Percentiles rank a stretch among this genome's conserved stretches.
phyloP scores from a whole-genome alignment of 2,888 invertebrate genomes.

The Iphiclides podalirius region DNA sequence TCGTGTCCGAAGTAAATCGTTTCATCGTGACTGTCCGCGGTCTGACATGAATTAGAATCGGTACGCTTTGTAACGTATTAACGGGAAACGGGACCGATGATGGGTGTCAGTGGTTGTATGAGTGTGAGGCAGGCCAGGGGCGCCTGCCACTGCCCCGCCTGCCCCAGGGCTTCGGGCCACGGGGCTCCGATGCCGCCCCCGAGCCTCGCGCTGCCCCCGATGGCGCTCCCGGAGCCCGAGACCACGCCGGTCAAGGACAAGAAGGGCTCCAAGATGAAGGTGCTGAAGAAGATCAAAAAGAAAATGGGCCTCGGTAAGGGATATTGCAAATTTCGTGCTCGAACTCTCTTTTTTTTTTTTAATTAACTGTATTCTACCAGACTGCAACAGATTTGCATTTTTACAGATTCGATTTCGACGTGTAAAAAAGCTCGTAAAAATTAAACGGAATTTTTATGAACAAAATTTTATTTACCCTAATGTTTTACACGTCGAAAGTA shows the following conservation, averaged over 20 bases:
- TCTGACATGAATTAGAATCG: slow-evolving; percentile 32
- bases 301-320: slow-evolving; percentile 92
- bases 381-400: too few relatives aligned
- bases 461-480: too few relatives aligned
- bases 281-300: slow-evolving; percentile 92
- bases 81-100: slow-evolving; percentile 53
- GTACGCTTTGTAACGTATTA: slow-evolving; percentile 16
- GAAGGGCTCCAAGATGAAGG: slow-evolving; percentile 88
- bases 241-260: slow-evolving; percentile 71
- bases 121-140: slow-evolving; percentile 79
- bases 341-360: too few relatives aligned
- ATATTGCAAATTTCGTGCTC: neutral
- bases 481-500: too few relatives aligned
- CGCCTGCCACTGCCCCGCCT: slow-evolving; percentile 78
- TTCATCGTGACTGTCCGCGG: slow-evolving; percentile 33
- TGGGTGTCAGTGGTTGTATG: slow-evolving; percentile 79
- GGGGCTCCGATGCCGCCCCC: slow-evolving; percentile 63
- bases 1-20: slow-evolving; percentile 30
- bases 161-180: slow-evolving; percentile 67
- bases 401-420: too few relatives aligned
- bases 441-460: too few relatives aligned
- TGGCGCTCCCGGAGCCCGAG: slow-evolving; percentile 65
- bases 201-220: slow-evolving; percentile 69
- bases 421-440: too few relatives aligned
- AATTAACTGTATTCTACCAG: too few relatives aligned